phyloP scores from a whole-genome alignment of 1,140 invertebrate genomes.

The Papilio dardanus region DNA sequence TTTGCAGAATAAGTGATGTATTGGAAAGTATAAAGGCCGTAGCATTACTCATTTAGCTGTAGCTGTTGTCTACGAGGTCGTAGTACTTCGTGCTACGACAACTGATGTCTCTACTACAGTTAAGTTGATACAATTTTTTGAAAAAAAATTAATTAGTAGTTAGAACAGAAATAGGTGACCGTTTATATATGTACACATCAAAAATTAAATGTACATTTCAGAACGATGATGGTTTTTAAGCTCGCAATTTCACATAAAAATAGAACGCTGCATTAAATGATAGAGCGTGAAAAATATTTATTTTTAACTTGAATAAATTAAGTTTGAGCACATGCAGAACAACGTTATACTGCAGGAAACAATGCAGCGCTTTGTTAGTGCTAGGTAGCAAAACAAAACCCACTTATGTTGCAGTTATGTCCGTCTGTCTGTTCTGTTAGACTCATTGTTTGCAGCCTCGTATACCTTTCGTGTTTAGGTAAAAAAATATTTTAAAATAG shows the following conservation, averaged over 20 bases:
- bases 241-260: background rate
- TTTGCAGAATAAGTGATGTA: too few relatives aligned
- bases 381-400: constrained; percentile 23
- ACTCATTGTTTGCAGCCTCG: background rate
- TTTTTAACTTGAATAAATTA: constrained; percentile 27
- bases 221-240: too few relatives aligned
- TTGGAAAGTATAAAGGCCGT: too few relatives aligned
- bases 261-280: background rate
- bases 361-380: constrained; percentile 22
- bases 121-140: too few relatives aligned
- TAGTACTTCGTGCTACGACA: too few relatives aligned
- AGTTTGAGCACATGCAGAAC: constrained; percentile 16
- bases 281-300: constrained; percentile 11
- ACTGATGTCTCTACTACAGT: too few relatives aligned
- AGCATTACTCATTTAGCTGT: too few relatives aligned
- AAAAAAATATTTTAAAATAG: background rate
- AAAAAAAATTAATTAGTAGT: too few relatives aligned
- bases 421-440: constrained; percentile 7
- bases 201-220: too few relatives aligned
- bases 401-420: constrained; percentile 23
- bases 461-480: background rate
- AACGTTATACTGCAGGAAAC: constrained; percentile 11
- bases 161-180: too few relatives aligned
- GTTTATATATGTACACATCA: background rate
- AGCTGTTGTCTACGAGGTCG: too few relatives aligned